Conservation (phyloP, 2,113 vertebrate genomes). For the Cromileptes altivelis region DNA sequence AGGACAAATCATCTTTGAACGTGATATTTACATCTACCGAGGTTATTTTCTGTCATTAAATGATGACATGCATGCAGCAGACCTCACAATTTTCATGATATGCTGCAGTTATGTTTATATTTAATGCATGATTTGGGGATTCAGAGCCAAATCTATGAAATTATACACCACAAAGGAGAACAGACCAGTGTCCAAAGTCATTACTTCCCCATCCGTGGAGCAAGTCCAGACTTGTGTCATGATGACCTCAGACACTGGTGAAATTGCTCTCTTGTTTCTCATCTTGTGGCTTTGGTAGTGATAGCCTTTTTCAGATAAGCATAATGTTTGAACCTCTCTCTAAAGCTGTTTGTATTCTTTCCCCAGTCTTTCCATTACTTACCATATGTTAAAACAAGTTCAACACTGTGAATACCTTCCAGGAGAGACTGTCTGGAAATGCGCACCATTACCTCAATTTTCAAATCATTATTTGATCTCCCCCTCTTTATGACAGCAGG, state of each 20-base stretch:
- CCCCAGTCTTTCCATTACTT: not conserved
- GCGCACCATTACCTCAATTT: not conserved
- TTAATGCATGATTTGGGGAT: not conserved
- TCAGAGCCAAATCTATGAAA: not conserved
- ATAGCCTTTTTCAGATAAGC: not conserved
- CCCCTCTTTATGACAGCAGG: not conserved
- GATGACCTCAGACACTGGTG: slow-evolving; percentile 15
- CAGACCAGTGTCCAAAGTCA: not conserved
- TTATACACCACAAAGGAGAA: not conserved
- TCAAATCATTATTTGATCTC: not conserved
- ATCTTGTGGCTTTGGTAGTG: slow-evolving; percentile 19
- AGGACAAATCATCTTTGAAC: slow-evolving; percentile 29
- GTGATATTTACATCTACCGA: slow-evolving; percentile 1
- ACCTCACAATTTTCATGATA: not conserved
- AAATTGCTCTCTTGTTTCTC: slow-evolving; percentile 13
- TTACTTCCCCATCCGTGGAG: slow-evolving; percentile 11
- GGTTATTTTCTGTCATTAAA: not conserved
- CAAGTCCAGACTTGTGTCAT: slow-evolving; percentile 23
- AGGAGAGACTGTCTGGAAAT: not conserved
- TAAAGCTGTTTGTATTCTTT: not conserved
- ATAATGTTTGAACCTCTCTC: not conserved
- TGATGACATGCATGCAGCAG: not conserved
- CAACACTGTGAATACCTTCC: not conserved
- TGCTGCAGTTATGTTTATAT: not conserved
- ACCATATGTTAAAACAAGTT: not conserved